These are phyloP conservation scores for Melinaea marsaeus DNA, from an alignment of 2,888 invertebrate genomes.

Conservation along the genomic window DNA sequence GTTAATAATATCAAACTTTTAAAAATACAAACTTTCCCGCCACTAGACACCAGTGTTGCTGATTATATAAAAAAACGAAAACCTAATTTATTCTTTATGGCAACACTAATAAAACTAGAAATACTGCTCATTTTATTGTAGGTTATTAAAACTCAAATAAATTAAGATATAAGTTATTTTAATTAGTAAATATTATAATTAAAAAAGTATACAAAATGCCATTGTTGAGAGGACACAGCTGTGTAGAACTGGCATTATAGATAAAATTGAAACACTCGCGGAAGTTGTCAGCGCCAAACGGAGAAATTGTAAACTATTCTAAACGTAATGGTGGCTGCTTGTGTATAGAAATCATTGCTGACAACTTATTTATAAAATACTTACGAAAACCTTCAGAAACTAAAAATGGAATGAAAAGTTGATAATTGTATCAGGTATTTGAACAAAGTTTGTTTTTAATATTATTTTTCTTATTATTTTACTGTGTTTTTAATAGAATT, in stretches of 20 bases:
- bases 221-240: background rate
- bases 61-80: background rate
- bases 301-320: constrained; percentile 28
- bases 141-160: too few relatives aligned
- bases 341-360: constrained; percentile 66
- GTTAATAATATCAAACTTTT: background rate
- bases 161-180: too few relatives aligned
- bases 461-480: constrained; percentile 5
- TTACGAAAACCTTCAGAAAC: constrained; percentile 62
- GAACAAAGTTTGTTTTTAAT: constrained; percentile 8
- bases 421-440: constrained; percentile 45
- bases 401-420: constrained; percentile 38
- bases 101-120: background rate
- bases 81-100: background rate
- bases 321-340: constrained; percentile 72
- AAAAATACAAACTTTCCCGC: background rate
- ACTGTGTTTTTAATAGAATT: constrained; percentile 4
- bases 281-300: constrained; percentile 18
- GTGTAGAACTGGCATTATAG: constrained; percentile 6
- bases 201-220: background rate
- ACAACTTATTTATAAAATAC: constrained; percentile 65
- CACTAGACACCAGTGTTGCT: background rate
- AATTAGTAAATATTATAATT: background rate
- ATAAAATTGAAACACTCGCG: constrained; percentile 8
- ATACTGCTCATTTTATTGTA: background rate